A percentile compares a stretch with the other conserved stretches of the same genome.
Evolutionary conservation across 2,113 vertebrate species (phyloP).

Genomic region (Drymodes brunneopygia): DNA sequence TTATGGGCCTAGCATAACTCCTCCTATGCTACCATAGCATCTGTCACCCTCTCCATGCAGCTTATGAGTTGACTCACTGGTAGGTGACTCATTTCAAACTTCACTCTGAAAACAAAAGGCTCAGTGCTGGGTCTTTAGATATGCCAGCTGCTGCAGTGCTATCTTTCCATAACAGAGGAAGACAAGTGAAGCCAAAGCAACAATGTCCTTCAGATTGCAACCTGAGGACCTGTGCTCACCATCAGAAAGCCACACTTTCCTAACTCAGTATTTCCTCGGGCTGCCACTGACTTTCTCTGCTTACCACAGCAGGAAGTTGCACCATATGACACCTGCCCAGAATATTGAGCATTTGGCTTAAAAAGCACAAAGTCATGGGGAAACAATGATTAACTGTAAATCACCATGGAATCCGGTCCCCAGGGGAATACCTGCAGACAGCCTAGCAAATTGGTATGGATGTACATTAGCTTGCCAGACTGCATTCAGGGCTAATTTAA

Average conservation of each 20-base stretch:
- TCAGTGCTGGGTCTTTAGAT: background rate
- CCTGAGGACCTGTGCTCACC: background rate
- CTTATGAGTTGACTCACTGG: background rate
- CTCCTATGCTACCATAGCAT: background rate
- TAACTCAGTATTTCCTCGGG: background rate
- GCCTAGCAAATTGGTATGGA: constrained; percentile 9
- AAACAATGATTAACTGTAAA: constrained; percentile 10
- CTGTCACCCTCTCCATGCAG: background rate
- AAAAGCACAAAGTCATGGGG: constrained; percentile 32
- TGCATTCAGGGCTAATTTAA: background rate
- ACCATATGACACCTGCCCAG: background rate
- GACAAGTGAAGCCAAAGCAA: background rate
- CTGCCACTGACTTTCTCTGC: constrained; percentile 3
- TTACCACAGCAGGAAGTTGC: constrained; percentile 1
- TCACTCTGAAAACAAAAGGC: background rate
- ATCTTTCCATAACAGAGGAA: background rate
- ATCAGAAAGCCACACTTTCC: constrained; percentile 1
- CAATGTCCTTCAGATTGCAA: background rate
- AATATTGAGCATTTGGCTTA: constrained; percentile 13
- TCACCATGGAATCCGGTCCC: background rate
- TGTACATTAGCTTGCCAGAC: constrained; percentile 7
- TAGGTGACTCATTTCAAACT: background rate
- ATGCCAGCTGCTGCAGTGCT: background rate
- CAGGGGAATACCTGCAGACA: constrained; percentile 12
- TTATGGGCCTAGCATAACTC: background rate